Evolutionary conservation across 1,140 invertebrate genomes (phyloP), one percentile per base, ranked within the genome.

Genomic region (Leptinotarsa lineolata): DNA sequence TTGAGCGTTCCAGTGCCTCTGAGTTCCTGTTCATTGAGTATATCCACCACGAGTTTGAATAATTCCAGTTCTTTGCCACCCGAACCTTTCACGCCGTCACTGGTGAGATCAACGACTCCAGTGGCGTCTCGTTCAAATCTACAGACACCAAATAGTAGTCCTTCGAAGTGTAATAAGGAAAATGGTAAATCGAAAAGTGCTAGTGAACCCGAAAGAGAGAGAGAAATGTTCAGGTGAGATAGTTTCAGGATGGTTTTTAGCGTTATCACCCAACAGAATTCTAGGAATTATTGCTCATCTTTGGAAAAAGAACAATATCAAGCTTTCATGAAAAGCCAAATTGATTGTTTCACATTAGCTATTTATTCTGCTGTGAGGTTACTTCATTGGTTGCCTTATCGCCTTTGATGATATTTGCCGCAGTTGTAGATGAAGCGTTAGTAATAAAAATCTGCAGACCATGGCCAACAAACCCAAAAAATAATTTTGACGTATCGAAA

Each of bases 181-280:
- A 83, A 81, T 67, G 72, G 78, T 8, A 84, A 86, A 80, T 86
- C 87, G 8, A 87, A 86, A 70, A 88, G 87, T 60, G 87, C 88
- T 13, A 88, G 83, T 68, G 87, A 88, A 79, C 85, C 86, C 2
- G 87, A 88, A 76, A 81, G 87, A 45, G 86, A 86, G 74, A 80
- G 86, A 45, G 85, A 88, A 77, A 86, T 88, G 80, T 88, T 89
- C 77, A 77, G 76, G 76, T 77, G 54, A 70, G 11, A 59, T 20
- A 59, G 16, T 59, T 39, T 39, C 30, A 39, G 30, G 11, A 39
- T 39, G 30, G 30, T 39, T 39, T 11, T 11, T 8, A 11, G 8
- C 30, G 3, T 11, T 39, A 39, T 39, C 30, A 39, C 8, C 3
- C 30, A 11, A 11, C 30, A 8, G 2, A 39, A 39, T 11, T 11